Evolutionary conservation across 1,140 invertebrate species (phyloP).

Genomic region (Polypedilum vanderplanki): DNA sequence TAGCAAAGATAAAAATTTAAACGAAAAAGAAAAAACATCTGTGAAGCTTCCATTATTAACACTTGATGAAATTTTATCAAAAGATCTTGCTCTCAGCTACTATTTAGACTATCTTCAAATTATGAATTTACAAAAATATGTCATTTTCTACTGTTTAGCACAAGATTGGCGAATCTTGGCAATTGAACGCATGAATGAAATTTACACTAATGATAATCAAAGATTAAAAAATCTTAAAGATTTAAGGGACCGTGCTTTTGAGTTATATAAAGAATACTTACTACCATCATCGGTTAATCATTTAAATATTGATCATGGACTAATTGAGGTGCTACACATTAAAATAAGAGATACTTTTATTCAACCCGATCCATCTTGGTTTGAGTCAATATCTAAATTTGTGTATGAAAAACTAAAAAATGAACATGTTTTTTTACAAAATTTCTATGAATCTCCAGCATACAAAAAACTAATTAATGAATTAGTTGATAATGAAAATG

Average conservation of each 20-base stretch:
- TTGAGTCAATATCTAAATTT: constrained; percentile 32
- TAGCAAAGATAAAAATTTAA: not conserved
- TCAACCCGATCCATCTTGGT: constrained; percentile 29
- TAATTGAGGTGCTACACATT: constrained; percentile 30
- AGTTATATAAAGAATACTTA: constrained; percentile 30
- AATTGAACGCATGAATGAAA: not conserved
- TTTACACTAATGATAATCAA: constrained; percentile 22
- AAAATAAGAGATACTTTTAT: constrained; percentile 29
- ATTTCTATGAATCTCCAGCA: constrained; percentile 30
- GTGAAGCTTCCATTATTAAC: constrained; percentile 29
- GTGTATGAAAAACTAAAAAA: constrained; percentile 32
- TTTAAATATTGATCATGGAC: constrained; percentile 30
- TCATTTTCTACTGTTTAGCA: constrained; percentile 31
- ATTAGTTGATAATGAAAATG: constrained; percentile 21
- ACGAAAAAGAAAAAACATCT: constrained; percentile 6
- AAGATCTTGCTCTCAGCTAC: constrained; percentile 30
- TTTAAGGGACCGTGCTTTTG: constrained; percentile 24
- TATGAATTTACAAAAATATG: constrained; percentile 31
- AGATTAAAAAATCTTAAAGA: not conserved
- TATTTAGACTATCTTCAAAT: constrained; percentile 31
- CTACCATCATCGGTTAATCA: not conserved
- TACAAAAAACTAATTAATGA: constrained; percentile 30
- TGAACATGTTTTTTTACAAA: constrained; percentile 31
- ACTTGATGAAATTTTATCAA: constrained; percentile 31
- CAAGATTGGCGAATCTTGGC: constrained; percentile 29